A percentile compares a stretch with the other conserved stretches of the same genome.
Conservation (phyloP, 2,888 invertebrate genomes). For the Diaphora mendica region DNA sequence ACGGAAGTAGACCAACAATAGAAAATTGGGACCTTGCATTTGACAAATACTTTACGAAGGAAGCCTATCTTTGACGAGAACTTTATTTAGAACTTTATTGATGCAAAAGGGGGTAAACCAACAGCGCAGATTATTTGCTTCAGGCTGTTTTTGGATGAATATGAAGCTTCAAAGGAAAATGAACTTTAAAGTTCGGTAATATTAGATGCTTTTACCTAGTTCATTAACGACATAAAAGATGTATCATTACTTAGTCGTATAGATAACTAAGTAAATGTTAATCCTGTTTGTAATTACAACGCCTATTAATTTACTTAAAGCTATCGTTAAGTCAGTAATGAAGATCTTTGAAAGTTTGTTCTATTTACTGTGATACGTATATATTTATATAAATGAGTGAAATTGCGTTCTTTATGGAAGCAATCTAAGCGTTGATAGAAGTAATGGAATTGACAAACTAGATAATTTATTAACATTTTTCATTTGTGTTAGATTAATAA, state of each 20-base stretch:
- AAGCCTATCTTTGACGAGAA: conserved; percentile 44
- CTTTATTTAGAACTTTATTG: conserved; percentile 49
- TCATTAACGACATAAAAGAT: conserved; percentile 21
- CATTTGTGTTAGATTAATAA: neutral
- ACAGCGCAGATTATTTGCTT: conserved; percentile 62
- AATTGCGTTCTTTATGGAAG: neutral
- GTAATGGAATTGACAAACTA: neutral
- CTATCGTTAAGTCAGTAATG: conserved; percentile 17
- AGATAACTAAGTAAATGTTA: conserved; percentile 36
- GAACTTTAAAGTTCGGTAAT: conserved; percentile 17
- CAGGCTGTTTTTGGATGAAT: conserved; percentile 39
- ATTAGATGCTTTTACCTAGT: conserved; percentile 26
- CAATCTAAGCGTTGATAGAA: neutral
- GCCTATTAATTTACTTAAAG: conserved; percentile 24
- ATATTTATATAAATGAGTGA: neutral
- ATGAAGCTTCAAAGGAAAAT: conserved; percentile 21
- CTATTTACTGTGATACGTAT: neutral
- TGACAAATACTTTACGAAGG: conserved; percentile 45
- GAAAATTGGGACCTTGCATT: conserved; percentile 41
- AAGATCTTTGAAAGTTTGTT: conserved; percentile 10
- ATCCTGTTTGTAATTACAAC: conserved; percentile 24
- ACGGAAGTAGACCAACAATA: conserved; percentile 38
- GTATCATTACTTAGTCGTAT: conserved; percentile 35
- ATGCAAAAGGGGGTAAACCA: conserved; percentile 57
- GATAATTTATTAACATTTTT: neutral